A percentile compares a stretch with the other conserved stretches of the same genome.
Conservation (phyloP, 1,140 invertebrate genomes). For the Tribolium madens region DNA sequence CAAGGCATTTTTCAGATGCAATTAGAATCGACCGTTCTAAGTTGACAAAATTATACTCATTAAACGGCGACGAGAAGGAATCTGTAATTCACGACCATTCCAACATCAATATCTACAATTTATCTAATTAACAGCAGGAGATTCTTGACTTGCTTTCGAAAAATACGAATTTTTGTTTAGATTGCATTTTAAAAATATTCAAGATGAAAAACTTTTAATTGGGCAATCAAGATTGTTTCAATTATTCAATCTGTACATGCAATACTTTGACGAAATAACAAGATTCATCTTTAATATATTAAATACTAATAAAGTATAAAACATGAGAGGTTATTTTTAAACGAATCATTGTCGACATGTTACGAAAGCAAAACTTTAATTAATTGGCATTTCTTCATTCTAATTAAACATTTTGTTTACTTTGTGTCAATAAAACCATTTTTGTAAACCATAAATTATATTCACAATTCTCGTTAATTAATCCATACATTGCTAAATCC, state of each 20-base stretch:
- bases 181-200: background rate
- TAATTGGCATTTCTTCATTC: background rate
- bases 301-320: background rate
- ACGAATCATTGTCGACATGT: background rate
- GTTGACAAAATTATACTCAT: conserved; percentile 21
- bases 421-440: background rate
- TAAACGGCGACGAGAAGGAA: background rate
- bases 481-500: background rate
- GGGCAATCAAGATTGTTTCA: background rate
- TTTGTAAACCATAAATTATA: background rate
- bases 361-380: background rate
- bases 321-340: background rate
- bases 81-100: background rate
- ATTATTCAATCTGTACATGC: background rate
- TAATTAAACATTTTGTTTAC: background rate
- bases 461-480: background rate
- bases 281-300: background rate
- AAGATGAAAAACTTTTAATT: background rate
- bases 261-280: background rate
- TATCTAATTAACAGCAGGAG: conserved; percentile 4
- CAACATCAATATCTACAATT: background rate
- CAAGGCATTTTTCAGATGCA: conserved; percentile 14
- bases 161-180: background rate
- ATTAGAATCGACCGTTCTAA: background rate
- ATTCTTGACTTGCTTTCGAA: background rate